Conservation (phyloP, 1,140 invertebrate species). For the Monochamus saltuarius region DNA sequence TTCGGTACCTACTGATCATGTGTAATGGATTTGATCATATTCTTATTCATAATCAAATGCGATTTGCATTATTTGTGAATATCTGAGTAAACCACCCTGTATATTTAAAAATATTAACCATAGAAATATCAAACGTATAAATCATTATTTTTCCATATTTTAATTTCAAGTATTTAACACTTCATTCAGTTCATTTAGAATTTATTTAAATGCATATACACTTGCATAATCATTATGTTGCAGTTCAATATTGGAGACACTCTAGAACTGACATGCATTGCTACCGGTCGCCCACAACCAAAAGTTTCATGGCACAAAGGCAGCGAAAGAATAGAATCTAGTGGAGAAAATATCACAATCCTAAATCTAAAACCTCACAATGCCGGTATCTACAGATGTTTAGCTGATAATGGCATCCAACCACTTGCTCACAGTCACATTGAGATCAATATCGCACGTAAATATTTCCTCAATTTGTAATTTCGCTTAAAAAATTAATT, state of each 20-base stretch:
- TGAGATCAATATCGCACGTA: slow-evolving; percentile 38
- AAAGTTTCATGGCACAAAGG: slow-evolving; percentile 39
- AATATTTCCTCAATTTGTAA: slow-evolving; percentile 15
- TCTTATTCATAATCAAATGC: too few relatives aligned
- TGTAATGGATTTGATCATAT: too few relatives aligned
- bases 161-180: too few relatives aligned
- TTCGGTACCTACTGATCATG: too few relatives aligned
- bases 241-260: slow-evolving; percentile 35
- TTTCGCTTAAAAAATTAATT: slow-evolving; percentile 5
- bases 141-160: too few relatives aligned
- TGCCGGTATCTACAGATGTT: slow-evolving; percentile 39
- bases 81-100: too few relatives aligned
- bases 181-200: too few relatives aligned
- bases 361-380: slow-evolving; percentile 29
- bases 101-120: too few relatives aligned
- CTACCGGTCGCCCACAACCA: slow-evolving; percentile 37
- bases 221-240: slow-evolving; percentile 11
- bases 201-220: too few relatives aligned
- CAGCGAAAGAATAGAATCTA: slow-evolving; percentile 28
- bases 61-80: too few relatives aligned
- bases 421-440: slow-evolving; percentile 37
- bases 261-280: slow-evolving; percentile 37
- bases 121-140: too few relatives aligned
- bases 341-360: slow-evolving; percentile 40
- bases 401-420: slow-evolving; percentile 41